Evolutionary conservation across 2,888 invertebrate species (phyloP), one percentile per base, ranked within the genome.

Genomic region (Orthosia cruda): DNA sequence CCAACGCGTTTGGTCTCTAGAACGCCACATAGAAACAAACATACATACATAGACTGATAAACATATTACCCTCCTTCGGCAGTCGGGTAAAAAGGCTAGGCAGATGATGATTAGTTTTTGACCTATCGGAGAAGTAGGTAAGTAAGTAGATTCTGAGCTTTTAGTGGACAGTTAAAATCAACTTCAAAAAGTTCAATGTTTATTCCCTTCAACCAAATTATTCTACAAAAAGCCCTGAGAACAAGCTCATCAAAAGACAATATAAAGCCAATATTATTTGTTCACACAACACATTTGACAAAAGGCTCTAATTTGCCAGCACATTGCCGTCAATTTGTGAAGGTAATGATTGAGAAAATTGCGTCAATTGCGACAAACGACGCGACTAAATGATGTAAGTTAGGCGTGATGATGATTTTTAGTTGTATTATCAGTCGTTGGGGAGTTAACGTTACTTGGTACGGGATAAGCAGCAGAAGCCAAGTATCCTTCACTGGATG

Each of bases 271-370:
- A 85, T 76, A 69, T 63, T 76, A 69, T 63, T 64, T 71, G 52
- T 71, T 70, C 54, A 66, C 69, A 49, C 85, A 71, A 69, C 71
- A 73, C 68, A 77, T 71, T 77, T 71, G 87, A 87, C 80, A 87
- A 87, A 81, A 80, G 74, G 47, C 57, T 50, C 72, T 69, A 71
- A 75, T 84, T 85, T 82, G 12, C 61, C 85, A 77, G 79, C 32
- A 74, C 78, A 74, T 70, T 78, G 76, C 50, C 74, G 62, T 40
- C 86, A 86, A 87, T 87, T 87, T 84, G 75, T 61, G 12, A 57
- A 67, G 55, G 84, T 87, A 88, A 87, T 87, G 86, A 84, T 81
- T 73, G 76, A 81, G 86, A 88, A 87, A 88, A 87, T 87, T 88
- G 74, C 72, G 47, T 74, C 84, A 88, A 86, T 87, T 88, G 82